Base-by-base conservation (phyloP, 2,797 vertebrate species). In the Xenops minutus region DNA sequence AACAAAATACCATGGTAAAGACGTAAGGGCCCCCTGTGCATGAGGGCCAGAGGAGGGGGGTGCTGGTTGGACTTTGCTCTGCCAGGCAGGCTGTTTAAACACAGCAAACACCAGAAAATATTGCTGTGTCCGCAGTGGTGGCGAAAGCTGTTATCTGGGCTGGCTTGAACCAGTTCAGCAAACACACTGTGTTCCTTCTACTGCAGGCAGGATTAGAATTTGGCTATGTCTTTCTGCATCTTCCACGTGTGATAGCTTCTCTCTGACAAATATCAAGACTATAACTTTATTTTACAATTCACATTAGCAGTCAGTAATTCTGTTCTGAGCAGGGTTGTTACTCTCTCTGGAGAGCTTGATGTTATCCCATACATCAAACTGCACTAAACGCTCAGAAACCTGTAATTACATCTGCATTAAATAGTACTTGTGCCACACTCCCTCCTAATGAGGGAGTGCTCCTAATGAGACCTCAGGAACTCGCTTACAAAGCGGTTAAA, bases 351-450 rank as follows among this genome's bases (percentile, higher is more conserved):
- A 41, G 55, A 20, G 73, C 8, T 18, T 2, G 69, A 66, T 69
- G 85, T 75, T 84, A 76, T 4, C 62, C 66, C 2, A 1, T 37
- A 14, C 41, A 44, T 66, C 76, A 63, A 36, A 68, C 83, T 59
- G 18, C 55, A 88, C 14, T 21, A 29, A 55, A 39, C 15, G 27
- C 55, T 86, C 61, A 34, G 63, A 59, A 92, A 71, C 80, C 91
- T 95, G 49, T 94, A 87, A 94, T 96, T 92, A 92, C 26, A 59
- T 36, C 64, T 6, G 4, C 26, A 16, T 49, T 67, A 85, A 89
- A 22, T 56, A 80, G 30, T 62, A 59, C 13, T 4, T 88, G 74
- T 73, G 67, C 91, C 93, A 58, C 26, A 3, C 67, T 88, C 18
- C 69, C 61, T 92, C 52, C 69, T 54, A 32, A 54, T 54, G 52